Evolutionary conservation across 2,888 invertebrate species (phyloP).

Genomic region (Achlya flavicornis): DNA sequence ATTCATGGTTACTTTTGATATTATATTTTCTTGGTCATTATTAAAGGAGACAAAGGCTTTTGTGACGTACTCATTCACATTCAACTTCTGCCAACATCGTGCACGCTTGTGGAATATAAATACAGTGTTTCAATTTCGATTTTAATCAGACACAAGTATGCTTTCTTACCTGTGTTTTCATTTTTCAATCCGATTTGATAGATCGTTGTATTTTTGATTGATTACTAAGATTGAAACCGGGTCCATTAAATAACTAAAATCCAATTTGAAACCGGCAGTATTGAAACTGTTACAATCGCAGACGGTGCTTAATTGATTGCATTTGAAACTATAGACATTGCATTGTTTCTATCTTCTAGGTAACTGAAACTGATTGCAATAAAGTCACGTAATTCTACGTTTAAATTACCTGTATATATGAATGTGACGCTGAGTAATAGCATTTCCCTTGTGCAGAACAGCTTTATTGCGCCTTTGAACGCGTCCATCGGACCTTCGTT

Average conservation of each 20-base stretch:
- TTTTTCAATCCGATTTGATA: too few relatives aligned
- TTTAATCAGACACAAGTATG: neutral
- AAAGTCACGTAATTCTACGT: too few relatives aligned
- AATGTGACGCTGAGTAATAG: conserved; percentile 92
- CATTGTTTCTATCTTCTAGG: too few relatives aligned
- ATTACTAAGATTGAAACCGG: too few relatives aligned
- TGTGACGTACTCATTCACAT: conserved; percentile 1
- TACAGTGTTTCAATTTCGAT: conserved; percentile 7
- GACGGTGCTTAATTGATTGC: too few relatives aligned
- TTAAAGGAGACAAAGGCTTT: conserved; percentile 1
- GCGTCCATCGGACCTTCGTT: conserved; percentile 86
- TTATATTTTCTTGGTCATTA: neutral
- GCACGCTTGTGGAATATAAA: neutral
- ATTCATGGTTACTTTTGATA: too few relatives aligned
- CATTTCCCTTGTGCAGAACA: conserved; percentile 94
- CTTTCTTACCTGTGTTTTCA: neutral
- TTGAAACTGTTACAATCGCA: too few relatives aligned
- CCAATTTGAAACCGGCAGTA: too few relatives aligned
- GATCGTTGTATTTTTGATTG: too few relatives aligned
- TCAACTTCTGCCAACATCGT: conserved; percentile 2
- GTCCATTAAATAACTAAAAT: too few relatives aligned
- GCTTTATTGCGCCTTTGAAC: conserved; percentile 88
- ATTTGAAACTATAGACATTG: too few relatives aligned
- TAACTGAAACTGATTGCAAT: too few relatives aligned
- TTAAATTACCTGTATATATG: conserved; percentile 92